Evolutionary conservation across 2,797 vertebrate genomes (phyloP).

Genomic region (Pangasius mekongensis): DNA sequence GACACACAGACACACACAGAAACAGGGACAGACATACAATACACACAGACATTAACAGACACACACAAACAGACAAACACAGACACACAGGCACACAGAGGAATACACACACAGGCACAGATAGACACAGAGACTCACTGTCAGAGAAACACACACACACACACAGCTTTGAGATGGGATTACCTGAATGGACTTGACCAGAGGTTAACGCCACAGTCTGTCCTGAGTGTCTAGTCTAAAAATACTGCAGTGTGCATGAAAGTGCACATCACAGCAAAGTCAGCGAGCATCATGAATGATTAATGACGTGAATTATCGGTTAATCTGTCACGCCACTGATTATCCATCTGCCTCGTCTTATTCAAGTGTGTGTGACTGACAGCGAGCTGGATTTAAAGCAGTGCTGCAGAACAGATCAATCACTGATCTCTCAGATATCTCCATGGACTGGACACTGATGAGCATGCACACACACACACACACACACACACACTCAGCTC

Average conservation of each 20-base stretch:
- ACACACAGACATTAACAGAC: neutral
- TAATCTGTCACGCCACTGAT: neutral
- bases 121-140: neutral
- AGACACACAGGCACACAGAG: neutral
- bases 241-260: slow-evolving; percentile 1
- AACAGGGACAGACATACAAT: neutral
- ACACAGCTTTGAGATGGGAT: slow-evolving; percentile 8
- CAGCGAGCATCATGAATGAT: neutral
- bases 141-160: neutral
- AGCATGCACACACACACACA: slow-evolving; percentile 6
- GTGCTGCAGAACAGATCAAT: slow-evolving; percentile 51
- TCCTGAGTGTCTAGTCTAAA: neutral
- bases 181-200: slow-evolving; percentile 11
- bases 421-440: slow-evolving; percentile 22
- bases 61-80: neutral
- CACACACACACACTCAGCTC: neutral
- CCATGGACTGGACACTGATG: slow-evolving; percentile 11
- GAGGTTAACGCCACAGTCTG: slow-evolving; percentile 12
- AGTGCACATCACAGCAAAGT: neutral
- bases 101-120: neutral
- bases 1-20: neutral
- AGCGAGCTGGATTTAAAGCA: slow-evolving; percentile 13
- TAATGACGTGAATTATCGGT: neutral
- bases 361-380: slow-evolving; percentile 37
- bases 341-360: neutral